Evolutionary conservation across 2,888 invertebrate genomes (phyloP), one percentile per base, ranked within the genome.

Genomic region (Arrhopalites spinosus): DNA sequence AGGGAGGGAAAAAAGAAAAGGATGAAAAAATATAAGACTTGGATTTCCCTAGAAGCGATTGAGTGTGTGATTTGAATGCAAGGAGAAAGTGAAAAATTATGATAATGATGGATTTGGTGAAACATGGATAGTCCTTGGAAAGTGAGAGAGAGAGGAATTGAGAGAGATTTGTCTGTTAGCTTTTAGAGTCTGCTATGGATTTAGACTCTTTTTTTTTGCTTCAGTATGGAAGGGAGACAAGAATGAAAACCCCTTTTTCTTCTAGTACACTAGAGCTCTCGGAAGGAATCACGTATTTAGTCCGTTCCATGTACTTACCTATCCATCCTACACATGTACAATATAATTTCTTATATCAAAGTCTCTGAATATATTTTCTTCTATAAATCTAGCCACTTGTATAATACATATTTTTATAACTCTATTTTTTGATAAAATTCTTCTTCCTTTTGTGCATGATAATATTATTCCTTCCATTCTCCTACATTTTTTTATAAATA

Each of bases 41-140:
- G 70, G 70, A 70, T 70, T 70, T 70, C 70, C 23, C 27, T 43
- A 59, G 59, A 75, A 69, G 59, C 67, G 61, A 68, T 75, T 68
- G 75, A 75, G 68, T 56, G 56, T 72, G 76, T 72, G 76, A 67
- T 76, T 67, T 71, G 76, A 72, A 72, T 71, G 75, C 64, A 75
- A 73, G 73, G 78, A 76, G 75, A 78, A 78, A 78, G 78, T 78
- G 78, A 78, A 78, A 78, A 78, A 76, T 78, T 78, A 78, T 78
- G 75, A 78, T 76, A 78, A 78, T 78, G 73, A 73, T 69, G 75
- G 78, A 78, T 77, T 77, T 77, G 50, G 50, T 59, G 69, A 73
- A 77, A 56, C 68, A 43, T 56, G 73, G 53, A 64, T 73, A 73
- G 50, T 64, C 30, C 63, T 66, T 64, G 59, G 47, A 23, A 69